phyloP scores from a whole-genome alignment of 2,888 invertebrate genomes.

The Chrysolina haemoptera region DNA sequence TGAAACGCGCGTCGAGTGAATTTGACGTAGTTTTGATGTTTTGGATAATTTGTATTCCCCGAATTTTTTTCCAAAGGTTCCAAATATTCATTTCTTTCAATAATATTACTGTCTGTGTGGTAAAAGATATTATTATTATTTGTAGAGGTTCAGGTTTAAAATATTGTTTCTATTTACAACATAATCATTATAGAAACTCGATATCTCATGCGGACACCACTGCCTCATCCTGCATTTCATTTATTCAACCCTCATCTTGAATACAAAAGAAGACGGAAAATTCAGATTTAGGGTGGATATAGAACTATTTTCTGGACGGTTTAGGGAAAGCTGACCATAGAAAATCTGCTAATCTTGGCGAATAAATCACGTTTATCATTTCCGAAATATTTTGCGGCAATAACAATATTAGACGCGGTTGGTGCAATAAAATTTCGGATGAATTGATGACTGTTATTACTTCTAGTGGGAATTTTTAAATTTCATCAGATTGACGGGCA shows the following conservation, averaged over 20 bases:
- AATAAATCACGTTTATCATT: conserved; percentile 56
- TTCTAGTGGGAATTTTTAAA: neutral
- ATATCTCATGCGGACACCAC: conserved; percentile 33
- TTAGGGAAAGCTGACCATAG: conserved; percentile 57
- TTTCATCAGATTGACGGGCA: neutral
- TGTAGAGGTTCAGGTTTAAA: neutral
- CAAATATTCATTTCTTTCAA: too few relatives aligned
- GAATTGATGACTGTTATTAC: conserved; percentile 18
- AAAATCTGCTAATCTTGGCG: conserved; percentile 57
- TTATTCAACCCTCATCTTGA: conserved; percentile 42
- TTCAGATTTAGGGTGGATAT: conserved; percentile 49
- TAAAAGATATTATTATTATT: too few relatives aligned
- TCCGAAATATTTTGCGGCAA: conserved; percentile 42
- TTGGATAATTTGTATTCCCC: too few relatives aligned
- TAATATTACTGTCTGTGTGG: too few relatives aligned
- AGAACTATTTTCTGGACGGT: conserved; percentile 51
- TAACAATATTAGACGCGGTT: conserved; percentile 46
- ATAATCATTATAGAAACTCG: neutral
- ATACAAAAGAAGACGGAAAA: conserved; percentile 48
- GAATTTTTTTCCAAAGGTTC: too few relatives aligned
- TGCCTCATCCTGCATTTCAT: conserved; percentile 45
- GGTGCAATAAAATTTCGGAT: conserved; percentile 37
- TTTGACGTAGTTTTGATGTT: too few relatives aligned
- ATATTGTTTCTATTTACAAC: neutral
- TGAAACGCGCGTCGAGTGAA: too few relatives aligned